Base-by-base conservation (phyloP, 1,140 invertebrate genomes). In the Hyphantria cunea region DNA sequence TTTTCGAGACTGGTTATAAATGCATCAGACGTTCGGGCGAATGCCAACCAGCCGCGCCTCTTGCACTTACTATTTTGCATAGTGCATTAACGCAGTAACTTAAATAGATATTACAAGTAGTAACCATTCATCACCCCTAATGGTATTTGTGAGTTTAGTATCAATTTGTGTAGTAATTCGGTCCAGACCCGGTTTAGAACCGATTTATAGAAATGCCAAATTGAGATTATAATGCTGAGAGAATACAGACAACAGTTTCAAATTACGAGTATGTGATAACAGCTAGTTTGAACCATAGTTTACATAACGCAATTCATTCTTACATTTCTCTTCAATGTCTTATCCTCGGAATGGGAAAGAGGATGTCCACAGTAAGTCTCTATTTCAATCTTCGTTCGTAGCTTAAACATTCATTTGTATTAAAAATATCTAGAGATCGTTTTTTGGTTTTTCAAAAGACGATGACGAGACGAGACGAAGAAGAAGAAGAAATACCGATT, bases 1-100 rank as follows among this genome's bases (percentile, higher is more conserved):
- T 53, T 53, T 34, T 31, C 33, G 14, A 33, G 10, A 53, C 51
- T 53, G 54, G 53, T 53, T 52, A 51, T 47, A 53, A 52, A 65
- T 65, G 63, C 54, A 53, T 52, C 39, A 32, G 25, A 44, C 54
- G 63, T 65, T 54, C 25, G 14, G 15, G 50, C 6, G 11, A 17
- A 17, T 51, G 49, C 12, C 7, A 39, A 13, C 13, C 33, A 10
- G 12, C 13, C 33, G 13, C 32, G 33, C 32, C 11, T 6, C 33
- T 0, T 14, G 33, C 49, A 13, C 37, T n/a, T 39, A 39, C n/a
- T 7, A 10, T 0, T 39, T 39, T 39, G 37, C 41, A 44, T 6
- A 12, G 9, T 12, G 11, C 12, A 44, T 12, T 44, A n/a, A 0
- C 6, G 41, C 12, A 12, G 13, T 44, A 44, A 44, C 41, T 44